These are phyloP conservation scores for Hippasteria phrygiana DNA, from an alignment of 53 echinoderm and acorn worm genomes.

Conservation along the genomic window DNA sequence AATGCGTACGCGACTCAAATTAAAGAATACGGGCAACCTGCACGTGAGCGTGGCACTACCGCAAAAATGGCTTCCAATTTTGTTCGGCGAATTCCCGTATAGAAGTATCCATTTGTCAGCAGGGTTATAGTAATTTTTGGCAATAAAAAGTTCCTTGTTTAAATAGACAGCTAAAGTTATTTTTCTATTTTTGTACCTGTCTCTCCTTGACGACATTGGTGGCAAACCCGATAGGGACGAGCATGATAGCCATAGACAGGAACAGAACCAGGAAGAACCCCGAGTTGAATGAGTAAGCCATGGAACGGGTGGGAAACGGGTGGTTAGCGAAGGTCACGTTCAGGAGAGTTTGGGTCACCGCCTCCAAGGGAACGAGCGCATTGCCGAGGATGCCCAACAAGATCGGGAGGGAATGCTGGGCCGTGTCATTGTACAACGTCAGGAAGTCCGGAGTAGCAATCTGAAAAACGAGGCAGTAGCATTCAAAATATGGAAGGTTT, in stretches of 20 bases:
- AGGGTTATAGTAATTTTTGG: no score
- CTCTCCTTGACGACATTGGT: slow-evolving; percentile 74
- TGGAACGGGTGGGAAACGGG: slow-evolving; percentile 42
- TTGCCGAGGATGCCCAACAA: slow-evolving; percentile 63
- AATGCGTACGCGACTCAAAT: no score
- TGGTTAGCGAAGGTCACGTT: slow-evolving; percentile 69
- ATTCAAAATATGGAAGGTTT: slow-evolving; percentile 5
- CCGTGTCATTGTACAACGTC: slow-evolving; percentile 79
- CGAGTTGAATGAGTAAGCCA: slow-evolving; percentile 32
- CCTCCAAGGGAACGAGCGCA: slow-evolving; percentile 2
- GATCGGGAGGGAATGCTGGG: slow-evolving; percentile 76
- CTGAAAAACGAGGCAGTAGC: slow-evolving; percentile 5
- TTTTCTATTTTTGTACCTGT: slow-evolving; percentile 54
- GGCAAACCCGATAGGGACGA: slow-evolving; percentile 59
- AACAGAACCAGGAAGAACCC: slow-evolving; percentile 76
- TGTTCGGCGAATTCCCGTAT: no score
- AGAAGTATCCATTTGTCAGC: no score
- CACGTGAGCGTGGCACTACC: no score
- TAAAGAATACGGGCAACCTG: no score
- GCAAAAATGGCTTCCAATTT: no score
- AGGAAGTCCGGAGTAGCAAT: slow-evolving; percentile 18
- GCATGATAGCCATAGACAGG: slow-evolving; percentile 50
- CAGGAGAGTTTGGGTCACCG: neutral
- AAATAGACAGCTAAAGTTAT: neutral
- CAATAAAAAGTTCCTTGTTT: neutral